phyloP scores from a whole-genome alignment of 2,113 vertebrate species.

The Quiscalus mexicanus region DNA sequence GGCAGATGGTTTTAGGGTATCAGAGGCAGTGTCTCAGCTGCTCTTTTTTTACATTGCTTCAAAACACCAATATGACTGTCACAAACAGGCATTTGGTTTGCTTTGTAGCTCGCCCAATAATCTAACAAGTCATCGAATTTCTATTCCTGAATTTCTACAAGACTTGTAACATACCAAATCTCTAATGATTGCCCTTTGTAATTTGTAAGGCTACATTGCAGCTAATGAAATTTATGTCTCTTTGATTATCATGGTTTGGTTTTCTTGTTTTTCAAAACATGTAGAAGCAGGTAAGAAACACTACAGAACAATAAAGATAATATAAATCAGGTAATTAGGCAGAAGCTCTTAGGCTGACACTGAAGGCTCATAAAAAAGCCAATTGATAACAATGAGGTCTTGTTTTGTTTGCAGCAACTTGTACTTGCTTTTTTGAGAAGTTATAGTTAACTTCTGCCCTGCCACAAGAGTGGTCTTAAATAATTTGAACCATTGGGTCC shows the following conservation, averaged over 20 bases:
- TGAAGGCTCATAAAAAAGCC: slow-evolving; percentile 4
- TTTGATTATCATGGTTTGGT: not conserved
- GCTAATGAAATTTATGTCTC: not conserved
- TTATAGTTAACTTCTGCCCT: not conserved
- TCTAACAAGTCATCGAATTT: not conserved
- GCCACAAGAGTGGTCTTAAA: not conserved
- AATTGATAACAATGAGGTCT: not conserved
- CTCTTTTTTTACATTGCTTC: not conserved
- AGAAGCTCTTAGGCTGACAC: not conserved
- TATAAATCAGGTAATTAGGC: slow-evolving; percentile 1
- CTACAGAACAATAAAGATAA: not conserved
- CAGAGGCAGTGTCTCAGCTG: fast-evolving
- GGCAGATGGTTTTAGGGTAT: not conserved
- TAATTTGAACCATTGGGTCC: not conserved
- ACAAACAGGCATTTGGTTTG: not conserved
- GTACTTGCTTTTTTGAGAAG: not conserved
- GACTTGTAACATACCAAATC: not conserved
- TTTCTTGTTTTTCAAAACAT: not conserved
- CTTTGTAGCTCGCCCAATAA: not conserved
- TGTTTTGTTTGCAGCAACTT: not conserved
- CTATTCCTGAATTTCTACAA: not conserved
- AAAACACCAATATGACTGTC: not conserved
- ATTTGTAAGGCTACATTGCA: not conserved
- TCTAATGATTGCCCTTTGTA: not conserved
- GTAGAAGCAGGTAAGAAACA: not conserved